phyloP scores from a whole-genome alignment of 37 sponge, comb jelly and placozoan species.

The Mnemiopsis leidyi region DNA sequence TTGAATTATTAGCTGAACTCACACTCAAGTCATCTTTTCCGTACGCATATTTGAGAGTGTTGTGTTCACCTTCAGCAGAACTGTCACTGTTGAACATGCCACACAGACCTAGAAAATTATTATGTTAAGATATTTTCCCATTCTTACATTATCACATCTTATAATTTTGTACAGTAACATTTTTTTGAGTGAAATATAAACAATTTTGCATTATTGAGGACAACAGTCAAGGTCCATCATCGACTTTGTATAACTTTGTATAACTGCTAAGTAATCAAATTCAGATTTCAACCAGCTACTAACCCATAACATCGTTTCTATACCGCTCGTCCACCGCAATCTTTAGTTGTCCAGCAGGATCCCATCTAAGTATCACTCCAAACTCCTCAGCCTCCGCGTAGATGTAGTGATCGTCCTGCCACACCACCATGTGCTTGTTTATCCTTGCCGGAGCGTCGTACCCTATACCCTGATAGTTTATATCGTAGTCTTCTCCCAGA shows the following conservation, averaged over 20 bases:
- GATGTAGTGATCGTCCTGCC: constrained; percentile 36
- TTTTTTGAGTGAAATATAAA: no score
- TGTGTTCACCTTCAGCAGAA: constrained; percentile 1
- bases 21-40: constrained; percentile 45
- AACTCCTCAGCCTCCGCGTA: constrained; percentile 18
- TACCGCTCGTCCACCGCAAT: not conserved
- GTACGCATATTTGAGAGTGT: not conserved
- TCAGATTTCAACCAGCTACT: no score
- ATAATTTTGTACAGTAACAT: no score
- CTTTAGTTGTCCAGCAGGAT: constrained; percentile 45
- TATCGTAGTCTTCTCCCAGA: constrained; percentile 32
- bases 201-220: no score
- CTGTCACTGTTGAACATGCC: constrained; percentile 10
- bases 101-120: not conserved
- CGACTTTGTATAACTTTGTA: no score
- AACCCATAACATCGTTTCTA: not conserved
- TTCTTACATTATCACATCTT: no score
- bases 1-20: no score
- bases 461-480: constrained; percentile 53
- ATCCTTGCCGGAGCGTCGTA: constrained; percentile 35
- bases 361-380: not conserved
- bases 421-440: constrained; percentile 17
- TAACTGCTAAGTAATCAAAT: no score
- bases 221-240: no score
- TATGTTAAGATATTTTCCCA: no score